Evolutionary conservation across 2,888 invertebrate genomes (phyloP).

Genomic region (Chydorus sphaericus): DNA sequence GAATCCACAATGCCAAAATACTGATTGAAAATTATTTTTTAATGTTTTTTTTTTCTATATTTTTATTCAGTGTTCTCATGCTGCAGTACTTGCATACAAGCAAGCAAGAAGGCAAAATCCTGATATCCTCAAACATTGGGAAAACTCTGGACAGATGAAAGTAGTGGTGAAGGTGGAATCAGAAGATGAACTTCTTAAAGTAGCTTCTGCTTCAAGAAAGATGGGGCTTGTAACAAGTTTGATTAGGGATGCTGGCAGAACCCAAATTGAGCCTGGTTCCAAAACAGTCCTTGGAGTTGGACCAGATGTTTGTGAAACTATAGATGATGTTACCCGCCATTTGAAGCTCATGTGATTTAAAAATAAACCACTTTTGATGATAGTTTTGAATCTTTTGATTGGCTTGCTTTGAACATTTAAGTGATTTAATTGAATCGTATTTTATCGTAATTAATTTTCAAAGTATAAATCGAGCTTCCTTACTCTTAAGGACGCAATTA

Average conservation of each 20-base stretch:
- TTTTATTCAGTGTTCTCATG: constrained; percentile 59
- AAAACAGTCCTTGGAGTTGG: constrained; percentile 83
- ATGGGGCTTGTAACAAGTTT: constrained; percentile 54
- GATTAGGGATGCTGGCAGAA: constrained; percentile 81
- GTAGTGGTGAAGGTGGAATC: constrained; percentile 67
- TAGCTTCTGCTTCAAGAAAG: constrained; percentile 52
- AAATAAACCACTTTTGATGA: too few species aligned
- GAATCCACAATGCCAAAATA: too few species aligned
- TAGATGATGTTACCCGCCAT: constrained; percentile 75
- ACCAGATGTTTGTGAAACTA: constrained; percentile 60
- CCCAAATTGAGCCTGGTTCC: constrained; percentile 78
- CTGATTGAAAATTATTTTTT: background rate
- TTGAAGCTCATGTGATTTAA: constrained; percentile 67
- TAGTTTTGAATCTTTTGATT: too few species aligned
- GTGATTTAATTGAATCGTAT: too few species aligned
- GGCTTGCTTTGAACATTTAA: too few species aligned
- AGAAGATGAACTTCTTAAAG: constrained; percentile 50
- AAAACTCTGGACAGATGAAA: constrained; percentile 65
- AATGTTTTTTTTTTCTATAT: background rate
- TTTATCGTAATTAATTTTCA: too few species aligned
- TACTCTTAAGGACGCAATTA: too few species aligned
- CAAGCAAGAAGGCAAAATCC: constrained; percentile 46
- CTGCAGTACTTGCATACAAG: constrained; percentile 74
- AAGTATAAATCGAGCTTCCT: too few species aligned
- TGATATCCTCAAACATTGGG: constrained; percentile 48